A percentile compares a stretch with the other conserved stretches of the same genome.
Evolutionary conservation across 2,113 vertebrate species (phyloP).

Genomic region (Mustelus asterias): DNA sequence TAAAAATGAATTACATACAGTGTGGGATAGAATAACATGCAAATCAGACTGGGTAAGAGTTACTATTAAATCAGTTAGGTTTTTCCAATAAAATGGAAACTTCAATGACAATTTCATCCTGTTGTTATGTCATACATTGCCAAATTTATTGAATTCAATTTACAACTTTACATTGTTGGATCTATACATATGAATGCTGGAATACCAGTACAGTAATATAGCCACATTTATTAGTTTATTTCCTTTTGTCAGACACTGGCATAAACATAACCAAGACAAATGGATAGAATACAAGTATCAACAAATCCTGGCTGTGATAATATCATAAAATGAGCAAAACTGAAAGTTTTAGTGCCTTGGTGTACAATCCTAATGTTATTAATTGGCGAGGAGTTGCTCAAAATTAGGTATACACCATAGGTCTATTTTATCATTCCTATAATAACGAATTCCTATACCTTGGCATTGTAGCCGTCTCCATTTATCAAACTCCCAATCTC

Average conservation of each 20-base stretch:
- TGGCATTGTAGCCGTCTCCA: too few relatives aligned
- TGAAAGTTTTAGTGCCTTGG: neutral
- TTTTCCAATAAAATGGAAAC: neutral
- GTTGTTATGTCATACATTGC: neutral
- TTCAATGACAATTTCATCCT: neutral
- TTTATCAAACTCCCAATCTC: too few relatives aligned
- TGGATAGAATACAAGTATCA: neutral
- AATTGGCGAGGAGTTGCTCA: neutral
- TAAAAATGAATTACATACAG: neutral
- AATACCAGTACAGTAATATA: neutral
- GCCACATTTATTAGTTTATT: neutral
- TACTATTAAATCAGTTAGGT: neutral
- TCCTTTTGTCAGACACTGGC: neutral
- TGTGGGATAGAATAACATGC: neutral
- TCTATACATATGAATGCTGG: neutral
- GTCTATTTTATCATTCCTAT: too few relatives aligned
- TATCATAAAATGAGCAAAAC: neutral
- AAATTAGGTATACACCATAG: neutral
- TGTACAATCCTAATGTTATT: neutral
- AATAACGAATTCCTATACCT: too few relatives aligned
- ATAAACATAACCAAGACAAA: neutral
- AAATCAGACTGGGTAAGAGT: neutral
- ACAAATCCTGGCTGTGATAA: neutral
- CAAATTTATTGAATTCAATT: neutral
- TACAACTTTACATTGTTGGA: neutral